Conservation (phyloP, 2,888 invertebrate species). For the Coenonympha glycerion region DNA sequence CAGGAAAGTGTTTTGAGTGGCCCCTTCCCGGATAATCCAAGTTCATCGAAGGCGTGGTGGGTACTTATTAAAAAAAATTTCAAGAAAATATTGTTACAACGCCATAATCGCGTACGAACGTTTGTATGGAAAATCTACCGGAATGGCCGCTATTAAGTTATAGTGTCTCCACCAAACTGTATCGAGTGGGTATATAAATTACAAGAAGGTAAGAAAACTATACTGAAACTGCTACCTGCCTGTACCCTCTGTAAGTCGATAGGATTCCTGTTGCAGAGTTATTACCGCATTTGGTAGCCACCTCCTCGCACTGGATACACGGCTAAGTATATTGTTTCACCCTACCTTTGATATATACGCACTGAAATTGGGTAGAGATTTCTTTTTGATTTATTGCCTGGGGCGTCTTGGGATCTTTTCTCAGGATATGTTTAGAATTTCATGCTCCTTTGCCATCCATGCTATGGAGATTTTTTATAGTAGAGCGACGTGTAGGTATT, state of each 20-base stretch:
- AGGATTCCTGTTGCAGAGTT: conserved; percentile 27
- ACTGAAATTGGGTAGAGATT: conserved; percentile 38
- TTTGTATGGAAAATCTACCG: too few relatives aligned
- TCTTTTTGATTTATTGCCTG: conserved; percentile 39
- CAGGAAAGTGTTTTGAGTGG: too few relatives aligned
- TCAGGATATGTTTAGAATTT: not conserved
- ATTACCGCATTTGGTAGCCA: conserved; percentile 18
- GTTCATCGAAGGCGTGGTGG: too few relatives aligned
- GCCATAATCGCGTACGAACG: too few relatives aligned
- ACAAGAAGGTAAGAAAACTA: conserved; percentile 18
- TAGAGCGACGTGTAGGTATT: too few relatives aligned
- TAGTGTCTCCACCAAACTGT: conserved; percentile 14
- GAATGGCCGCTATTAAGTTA: too few relatives aligned
- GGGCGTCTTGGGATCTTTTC: conserved; percentile 16
- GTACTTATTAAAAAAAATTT: too few relatives aligned
- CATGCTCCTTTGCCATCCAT: not conserved
- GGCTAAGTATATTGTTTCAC: conserved; percentile 39
- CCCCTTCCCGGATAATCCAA: too few relatives aligned
- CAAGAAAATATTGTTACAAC: not conserved
- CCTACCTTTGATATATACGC: conserved; percentile 40
- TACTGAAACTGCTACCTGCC: conserved; percentile 20
- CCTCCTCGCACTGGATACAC: conserved; percentile 19
- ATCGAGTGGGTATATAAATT: conserved; percentile 22
- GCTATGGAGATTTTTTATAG: too few relatives aligned
- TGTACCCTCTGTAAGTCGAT: conserved; percentile 19